phyloP scores from a whole-genome alignment of 2,888 invertebrate species.

The Tenthredo scrophulariae region DNA sequence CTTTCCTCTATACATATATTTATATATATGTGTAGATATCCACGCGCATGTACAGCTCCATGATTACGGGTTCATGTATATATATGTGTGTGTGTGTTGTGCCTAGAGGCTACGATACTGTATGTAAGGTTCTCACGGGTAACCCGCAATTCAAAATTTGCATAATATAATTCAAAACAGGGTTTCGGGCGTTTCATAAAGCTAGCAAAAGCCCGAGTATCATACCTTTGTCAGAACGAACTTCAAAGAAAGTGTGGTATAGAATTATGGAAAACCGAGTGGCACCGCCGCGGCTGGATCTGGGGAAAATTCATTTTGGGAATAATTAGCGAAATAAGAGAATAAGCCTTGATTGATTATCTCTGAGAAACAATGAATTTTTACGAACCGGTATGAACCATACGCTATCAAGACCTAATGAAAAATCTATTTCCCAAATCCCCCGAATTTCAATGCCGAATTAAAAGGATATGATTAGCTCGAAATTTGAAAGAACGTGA shows the following conservation, averaged over 20 bases:
- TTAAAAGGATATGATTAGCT: neutral
- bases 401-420: neutral
- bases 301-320: neutral
- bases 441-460: neutral
- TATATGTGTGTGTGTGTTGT: neutral
- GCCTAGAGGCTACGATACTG: neutral
- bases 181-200: constrained; percentile 7
- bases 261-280: neutral
- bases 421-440: constrained; percentile 1
- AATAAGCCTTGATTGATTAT: neutral
- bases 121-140: constrained; percentile 1
- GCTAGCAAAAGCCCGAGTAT: constrained; percentile 11
- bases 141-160: constrained; percentile 37
- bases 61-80: neutral
- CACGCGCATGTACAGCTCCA: neutral
- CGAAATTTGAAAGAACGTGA: neutral
- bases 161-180: constrained; percentile 41
- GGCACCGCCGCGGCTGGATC: neutral
- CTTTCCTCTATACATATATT: neutral
- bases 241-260: neutral
- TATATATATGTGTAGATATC: neutral
- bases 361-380: neutral
- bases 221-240: constrained; percentile 17
- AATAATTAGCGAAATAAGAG: neutral
- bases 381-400: neutral